Evolutionary conservation across 1,140 invertebrate genomes (phyloP).

Genomic region (Colletes latitarsis): DNA sequence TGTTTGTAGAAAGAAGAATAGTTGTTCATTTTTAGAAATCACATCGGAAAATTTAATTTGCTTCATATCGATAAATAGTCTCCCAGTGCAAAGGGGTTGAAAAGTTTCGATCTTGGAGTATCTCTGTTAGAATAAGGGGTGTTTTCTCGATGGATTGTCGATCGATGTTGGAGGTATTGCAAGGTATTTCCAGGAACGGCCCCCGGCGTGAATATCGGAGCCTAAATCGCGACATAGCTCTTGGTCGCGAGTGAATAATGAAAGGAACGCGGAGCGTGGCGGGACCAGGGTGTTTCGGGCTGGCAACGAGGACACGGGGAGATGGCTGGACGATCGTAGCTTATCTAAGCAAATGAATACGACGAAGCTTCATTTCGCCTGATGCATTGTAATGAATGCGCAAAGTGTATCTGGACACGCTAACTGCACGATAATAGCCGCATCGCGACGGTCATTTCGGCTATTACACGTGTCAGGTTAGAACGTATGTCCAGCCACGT

Average conservation of each 20-base stretch:
- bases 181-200: constrained; percentile 24
- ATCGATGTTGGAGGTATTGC: no score
- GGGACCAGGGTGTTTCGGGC: constrained; percentile 37
- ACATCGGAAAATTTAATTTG: no score
- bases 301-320: constrained; percentile 29
- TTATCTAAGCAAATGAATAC: constrained; percentile 76
- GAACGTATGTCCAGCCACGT: constrained; percentile 16
- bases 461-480: constrained; percentile 36
- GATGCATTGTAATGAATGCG: constrained; percentile 71
- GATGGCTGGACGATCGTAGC: constrained; percentile 65
- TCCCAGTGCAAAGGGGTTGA: no score
- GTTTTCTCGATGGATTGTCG: no score
- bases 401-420: constrained; percentile 73
- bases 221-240: constrained; percentile 66
- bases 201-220: constrained; percentile 47
- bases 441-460: constrained; percentile 21
- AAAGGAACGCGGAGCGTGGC: constrained; percentile 18
- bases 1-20: no score
- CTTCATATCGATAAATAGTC: no score
- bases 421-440: constrained; percentile 50
- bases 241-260: constrained; percentile 68
- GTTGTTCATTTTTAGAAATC: no score
- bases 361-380: constrained; percentile 72
- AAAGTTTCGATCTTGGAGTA: no score
- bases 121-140: no score